These are phyloP conservation scores for Papilio aristodemus DNA, from an alignment of 1,140 invertebrate genomes.

Conservation along the genomic window DNA sequence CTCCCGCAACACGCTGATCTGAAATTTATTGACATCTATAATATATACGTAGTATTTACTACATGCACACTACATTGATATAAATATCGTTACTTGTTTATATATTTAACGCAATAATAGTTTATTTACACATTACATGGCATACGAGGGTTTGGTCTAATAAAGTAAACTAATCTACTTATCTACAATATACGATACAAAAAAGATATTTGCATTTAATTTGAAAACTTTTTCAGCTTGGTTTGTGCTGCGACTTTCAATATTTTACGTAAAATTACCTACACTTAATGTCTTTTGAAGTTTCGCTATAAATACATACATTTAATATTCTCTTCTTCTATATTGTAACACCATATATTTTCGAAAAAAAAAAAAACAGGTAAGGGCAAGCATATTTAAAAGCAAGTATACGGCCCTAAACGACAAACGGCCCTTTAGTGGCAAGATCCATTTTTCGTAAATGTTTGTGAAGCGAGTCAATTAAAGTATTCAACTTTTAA, in stretches of 20 bases:
- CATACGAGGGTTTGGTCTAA: conserved; percentile 68
- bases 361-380: conserved; percentile 29
- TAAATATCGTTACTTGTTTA: conserved; percentile 28
- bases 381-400: conserved; percentile 28
- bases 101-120: conserved; percentile 42
- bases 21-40: conserved; percentile 31
- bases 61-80: conserved; percentile 37
- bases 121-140: conserved; percentile 71
- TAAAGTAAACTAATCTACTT: conserved; percentile 50
- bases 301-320: conserved; percentile 45
- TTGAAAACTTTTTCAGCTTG: conserved; percentile 49
- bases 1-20: conserved; percentile 32
- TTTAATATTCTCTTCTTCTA: conserved; percentile 37
- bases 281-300: conserved; percentile 53
- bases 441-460: conserved; percentile 23
- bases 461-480: background rate
- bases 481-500: background rate
- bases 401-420: conserved; percentile 30
- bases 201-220: conserved; percentile 50
- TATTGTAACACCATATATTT: conserved; percentile 37
- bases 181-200: conserved; percentile 41
- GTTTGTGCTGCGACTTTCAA: conserved; percentile 48
- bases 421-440: conserved; percentile 9
- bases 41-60: conserved; percentile 35
- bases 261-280: conserved; percentile 27